A percentile compares a stretch with the other conserved stretches of the same genome.
These are phyloP conservation scores for Lampropteryx suffumata DNA, from an alignment of 2,888 invertebrate genomes.

Conservation along the genomic window DNA sequence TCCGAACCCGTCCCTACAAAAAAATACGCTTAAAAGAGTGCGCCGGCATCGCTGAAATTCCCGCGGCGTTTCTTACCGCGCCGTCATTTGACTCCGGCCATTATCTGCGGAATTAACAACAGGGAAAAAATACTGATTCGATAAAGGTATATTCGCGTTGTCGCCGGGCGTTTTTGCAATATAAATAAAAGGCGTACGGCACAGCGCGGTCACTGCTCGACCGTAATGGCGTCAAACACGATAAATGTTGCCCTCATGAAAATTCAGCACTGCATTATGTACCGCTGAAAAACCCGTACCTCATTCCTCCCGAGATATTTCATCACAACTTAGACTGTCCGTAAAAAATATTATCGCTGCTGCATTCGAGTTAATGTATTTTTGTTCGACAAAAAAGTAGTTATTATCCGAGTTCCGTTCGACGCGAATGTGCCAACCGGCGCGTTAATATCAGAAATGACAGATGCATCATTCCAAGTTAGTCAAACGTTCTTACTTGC, in stretches of 20 bases:
- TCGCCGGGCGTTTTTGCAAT: slow-evolving; percentile 68
- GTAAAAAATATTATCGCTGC: slow-evolving; percentile 52
- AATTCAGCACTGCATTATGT: slow-evolving; percentile 68
- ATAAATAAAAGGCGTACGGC: slow-evolving; percentile 63
- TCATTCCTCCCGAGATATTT: slow-evolving; percentile 60
- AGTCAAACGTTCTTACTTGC: slow-evolving; percentile 45
- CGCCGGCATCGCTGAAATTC: slow-evolving; percentile 79
- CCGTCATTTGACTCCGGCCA: slow-evolving; percentile 79
- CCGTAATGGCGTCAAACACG: slow-evolving; percentile 65
- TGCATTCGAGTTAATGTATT: slow-evolving; percentile 51
- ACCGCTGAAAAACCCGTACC: slow-evolving; percentile 57
- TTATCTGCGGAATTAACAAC: slow-evolving; percentile 80
- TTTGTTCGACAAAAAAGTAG: slow-evolving; percentile 54
- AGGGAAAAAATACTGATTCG: slow-evolving; percentile 71
- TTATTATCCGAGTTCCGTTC: slow-evolving; percentile 60
- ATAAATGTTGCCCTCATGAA: slow-evolving; percentile 77
- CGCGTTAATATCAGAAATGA: slow-evolving; percentile 76
- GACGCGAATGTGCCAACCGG: slow-evolving; percentile 58
- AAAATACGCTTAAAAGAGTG: slow-evolving; percentile 77
- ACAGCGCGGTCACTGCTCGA: slow-evolving; percentile 43
- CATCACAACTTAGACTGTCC: slow-evolving; percentile 53
- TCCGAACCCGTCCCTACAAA: slow-evolving; percentile 66
- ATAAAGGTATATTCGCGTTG: slow-evolving; percentile 73
- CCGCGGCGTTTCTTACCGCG: slow-evolving; percentile 71
- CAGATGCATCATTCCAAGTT: slow-evolving; percentile 72